Percentiles rank a stretch among this genome's conserved stretches.
phyloP scores from a whole-genome alignment of 2,113 vertebrate genomes.

The Corvus hawaiiensis region DNA sequence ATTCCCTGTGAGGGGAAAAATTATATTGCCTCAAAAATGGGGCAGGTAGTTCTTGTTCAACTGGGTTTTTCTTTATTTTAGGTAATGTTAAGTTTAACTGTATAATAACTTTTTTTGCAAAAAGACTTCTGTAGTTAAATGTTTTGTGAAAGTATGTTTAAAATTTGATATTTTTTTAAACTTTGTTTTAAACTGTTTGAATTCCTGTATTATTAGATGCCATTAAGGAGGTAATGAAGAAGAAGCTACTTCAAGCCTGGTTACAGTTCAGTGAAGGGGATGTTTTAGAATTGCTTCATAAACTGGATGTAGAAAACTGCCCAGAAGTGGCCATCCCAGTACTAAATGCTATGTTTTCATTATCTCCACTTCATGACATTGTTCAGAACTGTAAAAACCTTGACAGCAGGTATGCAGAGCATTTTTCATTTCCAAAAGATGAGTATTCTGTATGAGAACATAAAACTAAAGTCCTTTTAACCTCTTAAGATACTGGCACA shows the following conservation, averaged over 20 bases:
- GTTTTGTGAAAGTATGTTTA: background rate
- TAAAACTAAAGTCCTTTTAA: background rate
- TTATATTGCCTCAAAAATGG: background rate
- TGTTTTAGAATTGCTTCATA: conserved; percentile 85
- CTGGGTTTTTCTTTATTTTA: background rate
- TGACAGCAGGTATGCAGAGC: conserved; percentile 76
- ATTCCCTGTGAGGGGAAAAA: background rate
- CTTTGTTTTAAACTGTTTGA: background rate
- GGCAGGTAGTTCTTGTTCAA: background rate
- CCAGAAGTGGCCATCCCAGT: conserved; percentile 78
- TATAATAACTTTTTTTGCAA: background rate
- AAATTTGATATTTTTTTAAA: background rate
- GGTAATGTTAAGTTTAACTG: background rate
- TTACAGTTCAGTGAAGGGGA: conserved; percentile 78
- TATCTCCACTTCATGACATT: conserved; percentile 71
- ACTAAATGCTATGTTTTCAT: conserved; percentile 79
- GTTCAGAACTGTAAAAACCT: conserved; percentile 70
- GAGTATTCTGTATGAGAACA: background rate
- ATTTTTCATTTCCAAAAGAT: background rate
- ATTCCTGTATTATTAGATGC: conserved; percentile 68
- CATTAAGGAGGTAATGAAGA: conserved; percentile 82
- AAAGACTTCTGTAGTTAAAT: background rate
- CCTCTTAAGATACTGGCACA: background rate
- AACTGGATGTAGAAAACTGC: conserved; percentile 92
- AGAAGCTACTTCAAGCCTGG: conserved; percentile 86